Evolutionary conservation across 2,113 vertebrate genomes (phyloP), one percentile per base, ranked within the genome.

Genomic region (Mastomys coucha): DNA sequence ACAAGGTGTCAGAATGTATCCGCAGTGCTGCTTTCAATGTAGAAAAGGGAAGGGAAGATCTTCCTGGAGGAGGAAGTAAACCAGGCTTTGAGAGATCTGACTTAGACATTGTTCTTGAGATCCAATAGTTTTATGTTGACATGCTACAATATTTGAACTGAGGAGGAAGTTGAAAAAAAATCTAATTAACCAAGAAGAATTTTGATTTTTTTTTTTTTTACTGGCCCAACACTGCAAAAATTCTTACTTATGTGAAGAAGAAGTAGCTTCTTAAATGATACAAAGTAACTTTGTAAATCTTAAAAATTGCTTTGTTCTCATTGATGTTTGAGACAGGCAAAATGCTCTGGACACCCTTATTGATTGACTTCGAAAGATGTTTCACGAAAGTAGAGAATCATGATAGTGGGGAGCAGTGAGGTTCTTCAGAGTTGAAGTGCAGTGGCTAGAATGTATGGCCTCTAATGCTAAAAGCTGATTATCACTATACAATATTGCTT

Each of bases 21-120:
- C 65, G 7, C 72, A 96, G 5, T 51, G 8, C 42, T 67, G 45
- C 33, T 88, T 60, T 91, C 91, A 87, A 87, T 84, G 87, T 92
- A 92, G 31, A 97, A 91, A 72, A 36, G 60, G 86, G 51, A 87
- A 89, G 2, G 28, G 92, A 93, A 78, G n/a, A 69, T 3, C 5
- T 85, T 78, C 70, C 51, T 91, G 77, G 42, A 82, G n/a, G 19
- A 78, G 8, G 10, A 85, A 88, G 24, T 51, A 78, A 90, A 58
- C 11, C 28, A 22, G 13, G 76, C 12, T 94, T 90, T 45, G 81
- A 80, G 80, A 12, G 39, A 88, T 49, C 19, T 73, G 69, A 88
- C 76, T 95, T 96, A 82, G 94, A 91, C 63, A 76, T 82, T 93
- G 42, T 82, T 69, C 94, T 84, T 96, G 75, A 82, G 58, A 86